Evolutionary conservation across 1,140 invertebrate species (phyloP).

Genomic region (Drosophila biarmipes): DNA sequence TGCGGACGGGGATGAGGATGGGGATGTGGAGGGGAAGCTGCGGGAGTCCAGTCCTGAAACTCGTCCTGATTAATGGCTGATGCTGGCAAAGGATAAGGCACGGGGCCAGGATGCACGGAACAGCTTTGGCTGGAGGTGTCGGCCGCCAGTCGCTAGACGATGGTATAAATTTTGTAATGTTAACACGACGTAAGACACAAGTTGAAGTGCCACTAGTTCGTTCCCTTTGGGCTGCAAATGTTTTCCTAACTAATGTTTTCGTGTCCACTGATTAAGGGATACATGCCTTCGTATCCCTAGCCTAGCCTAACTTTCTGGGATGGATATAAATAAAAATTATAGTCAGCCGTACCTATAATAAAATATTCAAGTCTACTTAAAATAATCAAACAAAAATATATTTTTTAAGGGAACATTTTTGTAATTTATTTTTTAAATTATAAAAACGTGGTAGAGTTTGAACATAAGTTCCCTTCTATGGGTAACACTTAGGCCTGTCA

Average conservation of each 20-base stretch:
- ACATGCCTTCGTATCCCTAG: no score
- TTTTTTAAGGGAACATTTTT: no score
- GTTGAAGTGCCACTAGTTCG: constrained; percentile 36
- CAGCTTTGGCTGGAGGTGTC: constrained; percentile 31
- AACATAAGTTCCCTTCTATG: not conserved
- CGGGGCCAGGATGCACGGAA: not conserved
- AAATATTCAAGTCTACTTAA: no score
- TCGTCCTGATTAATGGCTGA: constrained; percentile 71
- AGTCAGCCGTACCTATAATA: no score
- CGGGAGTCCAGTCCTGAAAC: constrained; percentile 31
- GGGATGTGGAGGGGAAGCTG: no score
- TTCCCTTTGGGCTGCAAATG: constrained; percentile 26
- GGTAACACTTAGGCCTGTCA: not conserved
- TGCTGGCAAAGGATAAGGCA: constrained; percentile 46
- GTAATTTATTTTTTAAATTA: not conserved
- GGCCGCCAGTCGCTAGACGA: constrained; percentile 13
- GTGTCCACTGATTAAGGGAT: constrained; percentile 17
- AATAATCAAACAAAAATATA: no score
- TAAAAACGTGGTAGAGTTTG: not conserved
- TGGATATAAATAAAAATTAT: no score
- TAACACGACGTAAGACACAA: constrained; percentile 80
- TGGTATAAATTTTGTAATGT: constrained; percentile 75
- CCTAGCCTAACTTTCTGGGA: no score
- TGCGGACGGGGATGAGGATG: constrained; percentile 22
- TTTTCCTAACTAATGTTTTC: constrained; percentile 35